Percentiles rank a stretch among this genome's conserved stretches.
These are phyloP conservation scores for Tethea ocularis DNA, from an alignment of 2,888 invertebrate genomes.

Conservation along the genomic window DNA sequence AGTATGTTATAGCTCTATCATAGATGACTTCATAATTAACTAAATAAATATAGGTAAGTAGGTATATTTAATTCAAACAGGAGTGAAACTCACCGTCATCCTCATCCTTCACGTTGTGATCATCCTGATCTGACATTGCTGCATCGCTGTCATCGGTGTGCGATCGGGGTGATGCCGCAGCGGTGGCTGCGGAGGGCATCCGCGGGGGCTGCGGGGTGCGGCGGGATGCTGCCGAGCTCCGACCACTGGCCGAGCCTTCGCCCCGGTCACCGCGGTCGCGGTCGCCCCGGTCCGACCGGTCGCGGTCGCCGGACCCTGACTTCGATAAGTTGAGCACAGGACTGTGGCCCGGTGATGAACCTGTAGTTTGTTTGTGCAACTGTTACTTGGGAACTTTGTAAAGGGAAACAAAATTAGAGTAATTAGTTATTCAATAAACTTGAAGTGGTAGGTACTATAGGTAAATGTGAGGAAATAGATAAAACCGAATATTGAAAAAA, in stretches of 20 bases:
- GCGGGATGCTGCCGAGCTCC: conserved; percentile 84
- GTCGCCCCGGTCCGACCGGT: conserved; percentile 83
- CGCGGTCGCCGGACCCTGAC: conserved; percentile 91
- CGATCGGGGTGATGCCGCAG: conserved; percentile 87
- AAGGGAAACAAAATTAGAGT: conserved; percentile 6
- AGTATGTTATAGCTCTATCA: too few species aligned
- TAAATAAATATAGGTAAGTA: not conserved
- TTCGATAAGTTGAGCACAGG: conserved; percentile 96
- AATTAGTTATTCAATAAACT: not conserved
- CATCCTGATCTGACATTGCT: conserved; percentile 93
- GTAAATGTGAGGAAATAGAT: not conserved
- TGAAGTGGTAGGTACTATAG: not conserved
- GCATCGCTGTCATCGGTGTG: conserved; percentile 93
- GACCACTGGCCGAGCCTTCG: conserved; percentile 79
- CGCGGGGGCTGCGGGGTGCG: conserved; percentile 85
- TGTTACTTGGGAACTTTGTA: not conserved
- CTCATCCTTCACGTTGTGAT: conserved; percentile 92
- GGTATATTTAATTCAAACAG: not conserved
- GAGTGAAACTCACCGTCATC: conserved; percentile 86
- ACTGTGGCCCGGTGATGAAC: conserved; percentile 95
- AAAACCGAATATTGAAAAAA: not conserved
- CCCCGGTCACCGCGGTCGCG: conserved; percentile 82
- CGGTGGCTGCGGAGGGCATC: conserved; percentile 79
- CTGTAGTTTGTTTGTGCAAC: conserved; percentile 60
- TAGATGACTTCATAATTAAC: too few species aligned